Conservation (phyloP, 2,797 vertebrate genomes). For the Esox masquinongy region DNA sequence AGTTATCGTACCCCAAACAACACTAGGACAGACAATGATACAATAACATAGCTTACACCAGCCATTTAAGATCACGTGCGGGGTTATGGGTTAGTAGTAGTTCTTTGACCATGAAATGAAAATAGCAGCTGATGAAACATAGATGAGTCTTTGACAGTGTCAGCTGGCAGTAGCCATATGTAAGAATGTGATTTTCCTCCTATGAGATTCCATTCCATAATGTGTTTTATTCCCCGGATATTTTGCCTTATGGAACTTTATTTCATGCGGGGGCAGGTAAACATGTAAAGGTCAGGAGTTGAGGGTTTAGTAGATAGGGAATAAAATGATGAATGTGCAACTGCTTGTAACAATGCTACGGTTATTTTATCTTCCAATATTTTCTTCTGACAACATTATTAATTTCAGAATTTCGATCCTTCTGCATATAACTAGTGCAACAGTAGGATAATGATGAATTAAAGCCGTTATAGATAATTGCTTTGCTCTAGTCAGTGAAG, state of each 20-base stretch:
- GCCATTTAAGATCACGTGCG: neutral
- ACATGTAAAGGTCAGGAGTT: neutral
- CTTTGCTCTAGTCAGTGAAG: neutral
- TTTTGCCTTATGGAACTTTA: constrained; percentile 1
- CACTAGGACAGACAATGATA: constrained; percentile 60
- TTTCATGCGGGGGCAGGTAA: constrained; percentile 41
- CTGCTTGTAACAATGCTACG: neutral
- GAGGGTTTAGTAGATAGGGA: neutral
- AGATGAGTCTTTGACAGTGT: neutral
- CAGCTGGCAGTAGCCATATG: constrained; percentile 11
- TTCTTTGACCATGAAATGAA: neutral
- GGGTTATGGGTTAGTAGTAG: neutral
- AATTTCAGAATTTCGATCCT: neutral
- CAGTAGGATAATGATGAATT: neutral
- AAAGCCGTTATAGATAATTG: neutral
- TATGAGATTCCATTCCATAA: constrained; percentile 29
- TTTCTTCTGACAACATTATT: neutral
- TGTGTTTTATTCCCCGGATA: neutral
- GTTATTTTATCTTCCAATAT: neutral
- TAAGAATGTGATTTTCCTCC: constrained; percentile 29
- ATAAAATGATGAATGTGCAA: constrained; percentile 19
- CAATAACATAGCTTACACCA: neutral
- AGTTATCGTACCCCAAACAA: constrained; percentile 71
- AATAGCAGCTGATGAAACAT: neutral
- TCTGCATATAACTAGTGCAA: neutral